Evolutionary conservation across 2,797 vertebrate species (phyloP).

Genomic region (Scleropages formosus): DNA sequence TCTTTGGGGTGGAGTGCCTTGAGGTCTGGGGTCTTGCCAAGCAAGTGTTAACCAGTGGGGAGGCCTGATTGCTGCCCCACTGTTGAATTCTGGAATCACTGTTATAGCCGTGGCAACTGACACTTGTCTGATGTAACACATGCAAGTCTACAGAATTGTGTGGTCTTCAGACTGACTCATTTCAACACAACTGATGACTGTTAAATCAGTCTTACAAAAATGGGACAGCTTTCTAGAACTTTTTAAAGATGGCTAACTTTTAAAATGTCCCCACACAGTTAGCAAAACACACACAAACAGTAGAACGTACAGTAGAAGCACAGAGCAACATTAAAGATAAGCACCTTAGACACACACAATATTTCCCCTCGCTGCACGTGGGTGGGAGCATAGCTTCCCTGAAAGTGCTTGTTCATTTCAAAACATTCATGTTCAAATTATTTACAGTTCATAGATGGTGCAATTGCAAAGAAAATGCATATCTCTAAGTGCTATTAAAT

Average conservation of each 20-base stretch:
- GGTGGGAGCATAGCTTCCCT: background rate
- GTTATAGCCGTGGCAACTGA: background rate
- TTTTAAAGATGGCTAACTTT: too few species aligned
- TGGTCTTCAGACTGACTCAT: too few species aligned
- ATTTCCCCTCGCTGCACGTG: slow-evolving; percentile 4
- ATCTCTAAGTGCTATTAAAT: slow-evolving; percentile 22
- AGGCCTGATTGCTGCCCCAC: background rate
- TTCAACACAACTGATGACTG: too few species aligned
- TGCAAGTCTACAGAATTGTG: too few species aligned
- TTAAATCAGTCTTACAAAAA: too few species aligned
- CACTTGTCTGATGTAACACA: background rate
- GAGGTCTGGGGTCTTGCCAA: background rate
- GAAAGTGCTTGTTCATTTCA: background rate
- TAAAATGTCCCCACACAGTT: too few species aligned
- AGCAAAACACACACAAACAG: background rate
- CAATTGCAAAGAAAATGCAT: background rate
- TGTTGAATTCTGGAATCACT: background rate
- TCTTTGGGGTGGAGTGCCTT: background rate
- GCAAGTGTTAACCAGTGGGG: background rate
- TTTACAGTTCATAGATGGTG: background rate
- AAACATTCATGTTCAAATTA: slow-evolving; percentile 21
- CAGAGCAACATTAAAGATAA: background rate
- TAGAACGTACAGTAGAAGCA: too few species aligned
- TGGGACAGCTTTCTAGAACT: too few species aligned
- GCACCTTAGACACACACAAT: background rate